Conservation (phyloP, 2,113 vertebrate species). For the Oryzias curvinotus region DNA sequence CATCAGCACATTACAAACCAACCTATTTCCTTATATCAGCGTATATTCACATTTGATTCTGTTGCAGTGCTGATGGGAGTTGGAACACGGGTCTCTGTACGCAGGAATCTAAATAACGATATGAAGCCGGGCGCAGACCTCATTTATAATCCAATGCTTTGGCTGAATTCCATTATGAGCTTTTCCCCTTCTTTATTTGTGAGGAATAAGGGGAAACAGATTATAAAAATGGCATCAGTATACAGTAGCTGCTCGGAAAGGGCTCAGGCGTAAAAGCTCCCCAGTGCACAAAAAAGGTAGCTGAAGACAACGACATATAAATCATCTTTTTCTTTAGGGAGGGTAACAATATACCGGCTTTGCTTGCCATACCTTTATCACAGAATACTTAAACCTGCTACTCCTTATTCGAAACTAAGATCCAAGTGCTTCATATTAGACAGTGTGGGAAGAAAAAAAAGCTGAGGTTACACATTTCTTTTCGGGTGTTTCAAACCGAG, state of each 20-base stretch:
- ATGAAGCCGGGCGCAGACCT: constrained; percentile 93
- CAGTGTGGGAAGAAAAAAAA: constrained; percentile 20
- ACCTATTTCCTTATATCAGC: constrained; percentile 98
- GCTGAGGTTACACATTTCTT: constrained; percentile 51
- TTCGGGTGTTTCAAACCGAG: constrained; percentile 21
- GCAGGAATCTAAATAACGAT: constrained; percentile 98
- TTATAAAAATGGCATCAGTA: constrained; percentile 75
- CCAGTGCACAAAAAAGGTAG: constrained; percentile 59
- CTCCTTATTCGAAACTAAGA: constrained; percentile 41
- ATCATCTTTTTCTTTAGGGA: constrained; percentile 56
- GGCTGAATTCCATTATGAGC: constrained; percentile 95
- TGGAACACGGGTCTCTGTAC: constrained; percentile 91
- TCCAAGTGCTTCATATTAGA: constrained; percentile 48
- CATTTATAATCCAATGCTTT: constrained; percentile 97
- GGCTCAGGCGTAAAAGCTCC: constrained; percentile 51
- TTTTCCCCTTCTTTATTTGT: constrained; percentile 81
- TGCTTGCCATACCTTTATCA: constrained; percentile 65
- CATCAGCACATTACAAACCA: constrained; percentile 96
- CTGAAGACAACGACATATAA: constrained; percentile 66
- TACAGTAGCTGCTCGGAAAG: constrained; percentile 56
- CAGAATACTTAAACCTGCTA: constrained; percentile 56
- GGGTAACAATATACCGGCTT: constrained; percentile 56
- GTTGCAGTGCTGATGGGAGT: constrained; percentile 93
- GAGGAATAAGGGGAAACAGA: constrained; percentile 80
- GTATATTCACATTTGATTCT: constrained; percentile 98